Evolutionary conservation across 2,888 invertebrate species (phyloP).

Genomic region (Palloptera scutellata): DNA sequence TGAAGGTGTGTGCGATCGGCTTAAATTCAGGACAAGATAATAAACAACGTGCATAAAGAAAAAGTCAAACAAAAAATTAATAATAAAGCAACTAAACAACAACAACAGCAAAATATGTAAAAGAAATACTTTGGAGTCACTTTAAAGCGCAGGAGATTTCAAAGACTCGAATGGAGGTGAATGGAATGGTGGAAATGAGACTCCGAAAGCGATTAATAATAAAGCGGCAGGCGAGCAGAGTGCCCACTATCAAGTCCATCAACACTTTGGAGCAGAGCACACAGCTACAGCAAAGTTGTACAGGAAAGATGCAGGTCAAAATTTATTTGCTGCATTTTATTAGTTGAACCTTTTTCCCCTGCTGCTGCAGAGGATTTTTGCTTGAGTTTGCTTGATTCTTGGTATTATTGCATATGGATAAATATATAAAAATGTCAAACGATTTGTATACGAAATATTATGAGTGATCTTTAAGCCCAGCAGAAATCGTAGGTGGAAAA

Average conservation of each 20-base stretch:
- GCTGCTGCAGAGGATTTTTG: too few relatives aligned
- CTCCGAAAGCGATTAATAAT: slow-evolving; percentile 34
- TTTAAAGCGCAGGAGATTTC: not conserved
- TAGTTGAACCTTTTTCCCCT: too few relatives aligned
- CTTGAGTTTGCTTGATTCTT: not conserved
- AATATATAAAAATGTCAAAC: slow-evolving; percentile 59
- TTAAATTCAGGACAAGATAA: slow-evolving; percentile 41
- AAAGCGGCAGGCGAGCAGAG: slow-evolving; percentile 22
- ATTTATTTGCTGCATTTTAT: too few relatives aligned
- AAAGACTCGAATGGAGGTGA: not conserved
- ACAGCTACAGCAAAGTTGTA: slow-evolving; percentile 15
- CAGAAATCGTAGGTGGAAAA: slow-evolving; percentile 1
- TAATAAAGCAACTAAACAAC: not conserved
- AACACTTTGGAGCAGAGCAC: slow-evolving; percentile 41
- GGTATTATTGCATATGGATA: not conserved
- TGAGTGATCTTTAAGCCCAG: slow-evolving; percentile 54
- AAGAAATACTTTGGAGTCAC: not conserved
- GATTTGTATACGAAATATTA: slow-evolving; percentile 55
- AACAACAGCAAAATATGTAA: not conserved
- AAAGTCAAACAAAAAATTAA: too few relatives aligned
- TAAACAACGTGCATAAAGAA: slow-evolving; percentile 39
- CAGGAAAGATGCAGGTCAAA: not conserved
- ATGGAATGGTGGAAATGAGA: too few relatives aligned
- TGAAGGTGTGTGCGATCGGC: slow-evolving; percentile 9
- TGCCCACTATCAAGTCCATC: slow-evolving; percentile 38